Base-by-base conservation (phyloP, 2,888 invertebrate species). In the Eupithecia exiguata region DNA sequence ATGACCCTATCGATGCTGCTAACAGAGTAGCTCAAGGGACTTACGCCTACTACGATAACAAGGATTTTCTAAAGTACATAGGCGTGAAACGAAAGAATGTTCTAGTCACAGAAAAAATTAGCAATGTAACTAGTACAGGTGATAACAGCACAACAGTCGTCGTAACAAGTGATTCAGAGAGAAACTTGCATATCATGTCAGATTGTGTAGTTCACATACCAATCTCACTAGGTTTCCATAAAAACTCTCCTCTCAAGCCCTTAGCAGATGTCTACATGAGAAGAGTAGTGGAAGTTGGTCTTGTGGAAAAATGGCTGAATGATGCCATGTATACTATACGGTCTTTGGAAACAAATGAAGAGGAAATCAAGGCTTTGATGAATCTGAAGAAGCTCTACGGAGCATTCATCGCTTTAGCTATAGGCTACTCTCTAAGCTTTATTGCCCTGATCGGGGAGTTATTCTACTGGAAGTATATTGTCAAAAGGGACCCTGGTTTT, bases 121-220 rank as follows among this genome's bases (percentile, higher is more conserved):
- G 83, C 9, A 92, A 92, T 66, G 80, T 83, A 0, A 88, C 86
- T 0, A 90, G 89, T 43, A 67, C 61, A 0, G 89, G 86, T 5
- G 43, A n/a, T 14, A 43, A 25, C 66, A 21, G 12, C 18, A 66
- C 65, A n/a, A 82, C 83, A n/a, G 63, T 78, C 1, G 63, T 78
- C 1, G 36, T 14, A 76, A 75, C 70, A 75, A 72, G 14, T 18
- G 84, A 86, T 30, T 78, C 78, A 0, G 93, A 95, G 70, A 91
- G 95, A 74, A 95, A 95, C 86, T 89, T 98, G 71, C 98, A 98
- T 82, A 97, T 98, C 14, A 98, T 98, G 98, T 92, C 94, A 3
- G 96, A 97, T 77, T 98, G 98, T 86, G 96, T 97, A 0, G 96
- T 98, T 7, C 96, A 96, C 79, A 97, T 97, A 95, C 98, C 98